Evolutionary conservation across 2,888 invertebrate species (phyloP).

Genomic region (Xanthia togata): DNA sequence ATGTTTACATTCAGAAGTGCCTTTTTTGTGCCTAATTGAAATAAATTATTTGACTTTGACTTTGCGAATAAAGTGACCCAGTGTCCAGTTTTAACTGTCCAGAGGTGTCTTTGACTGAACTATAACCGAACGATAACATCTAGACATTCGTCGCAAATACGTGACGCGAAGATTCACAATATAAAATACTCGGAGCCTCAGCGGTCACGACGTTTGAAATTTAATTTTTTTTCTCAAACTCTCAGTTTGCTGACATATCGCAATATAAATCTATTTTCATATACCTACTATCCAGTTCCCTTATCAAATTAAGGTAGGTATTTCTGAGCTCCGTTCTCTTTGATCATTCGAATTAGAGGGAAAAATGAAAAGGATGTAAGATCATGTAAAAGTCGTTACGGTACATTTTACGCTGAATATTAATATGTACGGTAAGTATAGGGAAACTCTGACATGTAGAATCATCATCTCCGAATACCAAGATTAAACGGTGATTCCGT

Average conservation of each 20-base stretch:
- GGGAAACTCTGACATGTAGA: background rate
- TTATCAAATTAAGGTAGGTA: constrained; percentile 8
- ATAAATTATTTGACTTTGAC: no score
- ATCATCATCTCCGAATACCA: no score
- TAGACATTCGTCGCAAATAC: no score
- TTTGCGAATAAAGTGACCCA: background rate
- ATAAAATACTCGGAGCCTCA: no score
- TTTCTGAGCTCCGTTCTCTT: constrained; percentile 26
- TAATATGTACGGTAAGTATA: background rate
- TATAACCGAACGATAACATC: background rate
- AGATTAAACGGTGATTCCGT: no score
- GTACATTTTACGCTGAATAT: background rate
- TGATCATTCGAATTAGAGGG: background rate
- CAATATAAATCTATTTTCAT: constrained; percentile 20
- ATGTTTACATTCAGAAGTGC: no score
- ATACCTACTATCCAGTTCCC: background rate
- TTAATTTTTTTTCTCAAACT: constrained; percentile 7
- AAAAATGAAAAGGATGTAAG: constrained; percentile 14
- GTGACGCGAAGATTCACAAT: no score
- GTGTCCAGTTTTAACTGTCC: background rate
- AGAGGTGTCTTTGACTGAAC: background rate
- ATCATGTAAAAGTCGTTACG: background rate
- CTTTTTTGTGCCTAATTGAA: no score
- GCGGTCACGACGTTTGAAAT: no score
- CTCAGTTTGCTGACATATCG: background rate